A percentile compares a stretch with the other conserved stretches of the same genome.
phyloP scores from a whole-genome alignment of 2,888 invertebrate species.

The Phoenoteleia sp. region DNA sequence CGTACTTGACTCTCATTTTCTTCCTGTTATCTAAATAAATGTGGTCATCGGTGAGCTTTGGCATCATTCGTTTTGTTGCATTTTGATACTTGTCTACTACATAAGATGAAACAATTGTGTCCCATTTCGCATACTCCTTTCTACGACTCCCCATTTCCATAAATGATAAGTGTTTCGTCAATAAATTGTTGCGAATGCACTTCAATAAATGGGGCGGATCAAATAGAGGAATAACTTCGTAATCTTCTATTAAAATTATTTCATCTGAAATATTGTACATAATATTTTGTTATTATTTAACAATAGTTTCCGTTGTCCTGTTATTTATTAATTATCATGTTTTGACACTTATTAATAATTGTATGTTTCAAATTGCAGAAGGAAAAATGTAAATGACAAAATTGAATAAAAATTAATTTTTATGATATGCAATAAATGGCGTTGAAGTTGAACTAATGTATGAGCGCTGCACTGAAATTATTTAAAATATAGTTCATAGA shows the following conservation, averaged over 20 bases:
- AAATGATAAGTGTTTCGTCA: conserved; percentile 27
- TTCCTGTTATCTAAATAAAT: conserved; percentile 2
- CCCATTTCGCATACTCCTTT: conserved; percentile 22
- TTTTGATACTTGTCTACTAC: conserved; percentile 20
- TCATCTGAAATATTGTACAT: conserved; percentile 15
- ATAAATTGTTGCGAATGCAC: conserved; percentile 49
- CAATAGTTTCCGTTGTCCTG: too few species aligned
- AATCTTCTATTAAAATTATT: conserved; percentile 25
- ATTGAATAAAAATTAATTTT: too few species aligned
- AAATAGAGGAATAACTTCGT: conserved; percentile 56
- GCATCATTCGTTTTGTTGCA: not conserved
- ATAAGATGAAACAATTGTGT: conserved; percentile 3
- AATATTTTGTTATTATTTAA: too few species aligned
- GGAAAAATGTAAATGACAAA: too few species aligned
- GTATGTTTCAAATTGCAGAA: too few species aligned
- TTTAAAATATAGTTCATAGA: too few species aligned
- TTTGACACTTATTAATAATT: too few species aligned
- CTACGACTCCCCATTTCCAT: not conserved
- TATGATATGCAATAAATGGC: too few species aligned
- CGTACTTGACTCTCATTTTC: conserved; percentile 62
- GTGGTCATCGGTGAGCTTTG: conserved; percentile 50
- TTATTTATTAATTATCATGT: too few species aligned
- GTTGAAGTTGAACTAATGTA: too few species aligned
- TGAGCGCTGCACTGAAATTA: too few species aligned
- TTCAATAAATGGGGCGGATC: conserved; percentile 68